A percentile compares a stretch with the other conserved stretches of the same genome.
These are phyloP conservation scores for Harpagifer antarcticus DNA, from an alignment of 2,797 vertebrate species.

Conservation along the genomic window DNA sequence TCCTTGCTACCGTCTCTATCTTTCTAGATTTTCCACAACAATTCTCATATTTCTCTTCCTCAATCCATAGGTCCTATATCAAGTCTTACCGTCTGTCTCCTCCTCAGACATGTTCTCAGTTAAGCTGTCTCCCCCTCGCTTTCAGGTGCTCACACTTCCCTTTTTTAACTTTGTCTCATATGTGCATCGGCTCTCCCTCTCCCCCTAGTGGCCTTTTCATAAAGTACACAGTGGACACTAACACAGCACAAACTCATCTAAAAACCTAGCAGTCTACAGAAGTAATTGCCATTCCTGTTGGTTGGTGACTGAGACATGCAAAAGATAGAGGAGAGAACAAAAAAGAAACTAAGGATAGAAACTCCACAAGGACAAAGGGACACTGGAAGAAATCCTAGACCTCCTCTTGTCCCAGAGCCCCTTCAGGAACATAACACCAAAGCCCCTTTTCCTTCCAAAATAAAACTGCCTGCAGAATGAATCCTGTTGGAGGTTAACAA, in stretches of 20 bases:
- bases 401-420: slow-evolving; percentile 61
- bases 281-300: slow-evolving; percentile 34
- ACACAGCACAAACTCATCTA: slow-evolving; percentile 29
- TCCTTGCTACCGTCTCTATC: background rate
- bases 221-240: slow-evolving; percentile 30
- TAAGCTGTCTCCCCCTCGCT: slow-evolving; percentile 22
- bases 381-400: slow-evolving; percentile 75
- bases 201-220: slow-evolving; percentile 68
- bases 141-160: slow-evolving; percentile 40
- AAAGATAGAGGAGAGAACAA: slow-evolving; percentile 36
- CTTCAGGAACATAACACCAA: slow-evolving; percentile 74
- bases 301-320: slow-evolving; percentile 33
- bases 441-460: slow-evolving; percentile 73
- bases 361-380: slow-evolving; percentile 79
- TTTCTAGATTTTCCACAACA: slow-evolving; percentile 7
- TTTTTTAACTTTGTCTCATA: slow-evolving; percentile 24
- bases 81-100: slow-evolving; percentile 21
- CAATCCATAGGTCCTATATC: slow-evolving; percentile 12
- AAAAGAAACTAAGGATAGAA: slow-evolving; percentile 47
- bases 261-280: slow-evolving; percentile 36
- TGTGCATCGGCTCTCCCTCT: slow-evolving; percentile 60
- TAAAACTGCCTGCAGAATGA: slow-evolving; percentile 66
- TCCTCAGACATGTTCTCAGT: slow-evolving; percentile 38
- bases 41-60: slow-evolving; percentile 26
- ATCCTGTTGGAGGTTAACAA: slow-evolving; percentile 49